Evolutionary conservation across 92 coral and sea anemone genomes (phyloP).

Genomic region (Metridium senile): DNA sequence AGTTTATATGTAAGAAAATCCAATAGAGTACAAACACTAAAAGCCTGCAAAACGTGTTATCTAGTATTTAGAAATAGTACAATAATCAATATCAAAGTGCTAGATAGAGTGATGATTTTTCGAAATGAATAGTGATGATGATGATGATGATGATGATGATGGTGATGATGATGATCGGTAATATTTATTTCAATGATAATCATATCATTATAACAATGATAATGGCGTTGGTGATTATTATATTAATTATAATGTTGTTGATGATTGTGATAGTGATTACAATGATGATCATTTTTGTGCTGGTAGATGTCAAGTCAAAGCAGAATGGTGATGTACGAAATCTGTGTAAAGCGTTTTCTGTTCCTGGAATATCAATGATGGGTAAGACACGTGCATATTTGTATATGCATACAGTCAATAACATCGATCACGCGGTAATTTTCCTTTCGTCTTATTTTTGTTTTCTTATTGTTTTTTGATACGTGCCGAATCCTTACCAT

Average conservation of each 20-base stretch:
- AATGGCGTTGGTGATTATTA: neutral
- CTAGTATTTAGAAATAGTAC: no score
- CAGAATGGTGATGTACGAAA: neutral
- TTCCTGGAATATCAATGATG: constrained; percentile 32
- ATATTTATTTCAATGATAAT: neutral
- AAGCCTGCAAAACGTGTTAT: no score
- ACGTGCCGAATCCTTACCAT: no score
- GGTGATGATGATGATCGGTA: neutral
- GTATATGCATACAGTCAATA: no score
- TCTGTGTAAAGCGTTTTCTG: constrained; percentile 7
- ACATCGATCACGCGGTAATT: no score
- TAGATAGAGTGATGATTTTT: neutral
- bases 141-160: neutral
- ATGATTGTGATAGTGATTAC: neutral
- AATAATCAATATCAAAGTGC: no score
- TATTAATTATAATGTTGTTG: neutral
- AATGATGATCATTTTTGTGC: neutral
- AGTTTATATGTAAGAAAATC: no score
- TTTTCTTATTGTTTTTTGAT: no score
- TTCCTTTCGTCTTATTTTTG: no score
- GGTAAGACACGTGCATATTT: constrained; percentile 1
- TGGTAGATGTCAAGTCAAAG: neutral
- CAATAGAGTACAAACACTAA: no score
- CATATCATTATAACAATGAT: no score
- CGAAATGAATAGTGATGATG: neutral